A percentile compares a stretch with the other conserved stretches of the same genome.
phyloP scores from a whole-genome alignment of 2,888 invertebrate species.

The Cancer borealis region DNA sequence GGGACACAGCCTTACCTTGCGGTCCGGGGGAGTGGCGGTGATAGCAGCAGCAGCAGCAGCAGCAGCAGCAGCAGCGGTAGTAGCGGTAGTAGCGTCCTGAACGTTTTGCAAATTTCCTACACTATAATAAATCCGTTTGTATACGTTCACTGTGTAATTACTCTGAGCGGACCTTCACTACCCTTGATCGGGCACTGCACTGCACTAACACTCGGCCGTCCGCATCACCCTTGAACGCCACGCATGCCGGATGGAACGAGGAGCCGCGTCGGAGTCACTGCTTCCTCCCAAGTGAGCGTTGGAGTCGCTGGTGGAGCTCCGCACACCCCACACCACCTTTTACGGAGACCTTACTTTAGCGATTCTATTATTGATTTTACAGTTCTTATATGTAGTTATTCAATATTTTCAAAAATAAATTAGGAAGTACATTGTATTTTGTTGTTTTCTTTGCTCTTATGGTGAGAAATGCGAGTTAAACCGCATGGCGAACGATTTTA shows the following conservation, averaged over 20 bases:
- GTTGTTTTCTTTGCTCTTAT: background rate
- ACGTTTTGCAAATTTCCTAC: background rate
- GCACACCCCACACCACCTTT: background rate
- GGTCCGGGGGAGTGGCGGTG: conserved; percentile 39
- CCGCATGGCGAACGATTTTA: background rate
- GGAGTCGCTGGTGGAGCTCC: background rate
- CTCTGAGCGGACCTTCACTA: background rate
- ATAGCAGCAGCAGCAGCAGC: background rate
- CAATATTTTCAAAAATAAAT: background rate
- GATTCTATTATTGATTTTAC: background rate
- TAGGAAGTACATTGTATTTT: background rate
- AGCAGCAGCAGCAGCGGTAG: background rate
- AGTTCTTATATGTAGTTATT: background rate
- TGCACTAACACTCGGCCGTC: background rate
- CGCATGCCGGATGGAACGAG: background rate
- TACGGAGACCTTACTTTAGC: conserved; percentile 6
- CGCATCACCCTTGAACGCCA: background rate
- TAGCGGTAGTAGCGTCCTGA: background rate
- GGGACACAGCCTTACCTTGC: conserved; percentile 54
- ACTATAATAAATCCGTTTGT: background rate
- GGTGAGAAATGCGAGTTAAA: background rate
- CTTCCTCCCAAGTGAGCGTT: conserved; percentile 29
- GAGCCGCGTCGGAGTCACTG: background rate
- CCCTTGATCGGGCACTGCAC: background rate
- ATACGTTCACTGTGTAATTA: background rate